Conservation (phyloP, 2,888 invertebrate species). For the Brachycybe producta region DNA sequence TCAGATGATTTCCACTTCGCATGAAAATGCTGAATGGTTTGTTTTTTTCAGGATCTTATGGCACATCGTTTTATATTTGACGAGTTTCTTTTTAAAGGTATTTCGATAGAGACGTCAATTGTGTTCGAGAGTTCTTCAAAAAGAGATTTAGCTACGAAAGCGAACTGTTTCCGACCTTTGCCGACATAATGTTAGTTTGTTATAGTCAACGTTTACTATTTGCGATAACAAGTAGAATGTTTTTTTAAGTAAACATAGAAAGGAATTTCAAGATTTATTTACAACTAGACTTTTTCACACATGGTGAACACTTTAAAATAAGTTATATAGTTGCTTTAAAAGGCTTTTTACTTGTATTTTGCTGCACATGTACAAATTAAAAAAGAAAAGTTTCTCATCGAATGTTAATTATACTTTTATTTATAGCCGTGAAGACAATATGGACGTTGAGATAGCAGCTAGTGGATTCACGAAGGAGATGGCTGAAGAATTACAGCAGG, state of each 20-base stretch:
- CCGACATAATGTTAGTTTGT: slow-evolving; percentile 45
- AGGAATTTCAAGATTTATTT: too few species aligned
- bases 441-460: slow-evolving; percentile 81
- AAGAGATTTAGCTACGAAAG: slow-evolving; percentile 81
- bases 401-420: slow-evolving; percentile 19
- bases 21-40: slow-evolving; percentile 74
- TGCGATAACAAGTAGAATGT: neutral
- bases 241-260: too few species aligned
- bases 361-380: neutral
- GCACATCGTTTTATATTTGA: neutral
- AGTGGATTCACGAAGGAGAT: slow-evolving; percentile 76
- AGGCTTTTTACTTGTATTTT: slow-evolving; percentile 3
- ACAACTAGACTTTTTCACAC: neutral
- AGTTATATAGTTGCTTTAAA: neutral
- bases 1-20: slow-evolving; percentile 94
- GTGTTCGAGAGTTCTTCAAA: slow-evolving; percentile 80
- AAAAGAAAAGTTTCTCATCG: neutral
- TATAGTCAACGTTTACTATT: neutral
- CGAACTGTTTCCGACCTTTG: slow-evolving; percentile 59
- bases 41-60: slow-evolving; percentile 23
- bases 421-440: slow-evolving; percentile 56
- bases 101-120: slow-evolving; percentile 89
- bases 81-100: slow-evolving; percentile 43
- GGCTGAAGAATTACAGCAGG: slow-evolving; percentile 49
- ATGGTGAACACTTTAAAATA: too few species aligned